Evolutionary conservation across 2,888 invertebrate species (phyloP).

Genomic region (Caradrina clavipalpis): DNA sequence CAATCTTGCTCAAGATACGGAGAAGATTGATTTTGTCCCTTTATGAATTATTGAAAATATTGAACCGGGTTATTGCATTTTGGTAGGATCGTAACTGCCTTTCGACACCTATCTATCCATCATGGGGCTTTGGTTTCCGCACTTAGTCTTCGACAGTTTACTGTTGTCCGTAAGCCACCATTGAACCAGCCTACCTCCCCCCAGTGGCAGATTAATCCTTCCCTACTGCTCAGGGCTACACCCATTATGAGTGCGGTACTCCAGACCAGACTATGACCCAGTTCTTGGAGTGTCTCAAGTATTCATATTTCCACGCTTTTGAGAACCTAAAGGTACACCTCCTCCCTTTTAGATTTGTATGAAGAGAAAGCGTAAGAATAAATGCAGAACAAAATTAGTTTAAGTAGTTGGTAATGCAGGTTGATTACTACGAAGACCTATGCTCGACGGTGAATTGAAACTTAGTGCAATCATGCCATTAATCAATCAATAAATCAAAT

Average conservation of each 20-base stretch:
- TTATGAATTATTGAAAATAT: background rate
- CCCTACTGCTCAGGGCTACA: no score
- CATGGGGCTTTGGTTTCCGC: no score
- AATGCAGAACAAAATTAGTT: background rate
- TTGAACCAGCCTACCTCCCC: no score
- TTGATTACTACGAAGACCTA: conserved; percentile 36
- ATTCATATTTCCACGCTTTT: no score
- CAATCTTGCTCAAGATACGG: conserved; percentile 11
- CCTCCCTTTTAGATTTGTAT: no score
- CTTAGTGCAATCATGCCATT: conserved; percentile 46
- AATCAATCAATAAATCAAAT: conserved; percentile 64
- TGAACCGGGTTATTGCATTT: background rate
- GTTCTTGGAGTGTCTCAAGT: background rate
- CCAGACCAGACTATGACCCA: background rate
- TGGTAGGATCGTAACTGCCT: background rate
- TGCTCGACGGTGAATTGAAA: conserved; percentile 48
- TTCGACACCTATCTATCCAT: no score
- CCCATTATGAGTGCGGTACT: no score
- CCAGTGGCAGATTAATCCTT: no score
- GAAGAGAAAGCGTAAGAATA: background rate
- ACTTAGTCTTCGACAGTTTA: no score
- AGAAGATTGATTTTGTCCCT: background rate
- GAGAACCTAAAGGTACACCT: no score
- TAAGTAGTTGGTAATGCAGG: conserved; percentile 26
- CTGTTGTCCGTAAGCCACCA: no score